A percentile compares a stretch with the other conserved stretches of the same genome.
phyloP scores from a whole-genome alignment of 2,113 vertebrate species.

The Indicator indicator region DNA sequence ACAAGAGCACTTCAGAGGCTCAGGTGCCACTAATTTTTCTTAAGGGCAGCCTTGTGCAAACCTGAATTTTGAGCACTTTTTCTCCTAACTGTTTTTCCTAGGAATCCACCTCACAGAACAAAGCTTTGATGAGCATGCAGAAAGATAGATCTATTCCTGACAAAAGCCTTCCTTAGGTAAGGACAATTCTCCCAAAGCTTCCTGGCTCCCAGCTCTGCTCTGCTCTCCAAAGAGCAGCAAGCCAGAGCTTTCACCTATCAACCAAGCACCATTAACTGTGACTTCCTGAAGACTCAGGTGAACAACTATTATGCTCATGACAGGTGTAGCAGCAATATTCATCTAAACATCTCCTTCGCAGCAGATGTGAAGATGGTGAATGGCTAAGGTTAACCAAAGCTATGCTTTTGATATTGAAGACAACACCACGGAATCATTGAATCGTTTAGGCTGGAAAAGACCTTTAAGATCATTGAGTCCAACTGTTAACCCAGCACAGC shows the following conservation, averaged over 20 bases:
- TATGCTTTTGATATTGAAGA: neutral
- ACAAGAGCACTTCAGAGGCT: neutral
- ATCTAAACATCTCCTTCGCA: neutral
- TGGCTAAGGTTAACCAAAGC: neutral
- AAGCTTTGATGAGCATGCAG: neutral
- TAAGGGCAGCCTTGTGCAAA: neutral
- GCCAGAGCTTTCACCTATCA: neutral
- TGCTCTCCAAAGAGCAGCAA: neutral
- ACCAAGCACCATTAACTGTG: neutral
- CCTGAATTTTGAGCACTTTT: neutral
- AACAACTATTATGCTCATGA: neutral
- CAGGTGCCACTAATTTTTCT: neutral
- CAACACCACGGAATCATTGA: neutral
- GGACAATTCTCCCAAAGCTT: neutral
- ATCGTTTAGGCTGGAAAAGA: too few species aligned
- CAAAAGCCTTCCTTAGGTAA: neutral
- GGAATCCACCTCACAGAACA: neutral
- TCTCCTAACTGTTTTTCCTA: neutral
- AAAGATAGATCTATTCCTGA: neutral
- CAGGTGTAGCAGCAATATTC: neutral
- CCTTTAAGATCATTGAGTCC: too few species aligned
- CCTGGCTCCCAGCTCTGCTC: neutral
- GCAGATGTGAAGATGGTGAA: neutral
- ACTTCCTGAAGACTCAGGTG: neutral
- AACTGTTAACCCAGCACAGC: too few species aligned